Conservation (phyloP, 2,888 invertebrate genomes). For the Heliconius cydno region DNA sequence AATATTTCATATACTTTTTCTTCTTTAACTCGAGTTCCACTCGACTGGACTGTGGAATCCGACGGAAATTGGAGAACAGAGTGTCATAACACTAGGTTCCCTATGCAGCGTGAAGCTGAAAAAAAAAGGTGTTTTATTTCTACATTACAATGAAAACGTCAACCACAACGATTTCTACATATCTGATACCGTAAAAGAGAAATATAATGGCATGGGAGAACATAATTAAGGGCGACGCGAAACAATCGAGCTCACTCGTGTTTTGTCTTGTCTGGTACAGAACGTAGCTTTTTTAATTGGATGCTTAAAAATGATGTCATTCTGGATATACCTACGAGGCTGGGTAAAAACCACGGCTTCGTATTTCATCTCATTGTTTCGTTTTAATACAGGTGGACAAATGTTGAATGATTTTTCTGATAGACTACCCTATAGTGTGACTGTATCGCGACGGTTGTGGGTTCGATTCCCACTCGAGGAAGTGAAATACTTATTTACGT, state of each 20-base stretch:
- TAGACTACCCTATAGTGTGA: neutral
- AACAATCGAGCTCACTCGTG: constrained; percentile 13
- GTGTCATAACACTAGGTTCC: no score
- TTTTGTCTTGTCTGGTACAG: constrained; percentile 12
- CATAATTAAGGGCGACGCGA: constrained; percentile 22
- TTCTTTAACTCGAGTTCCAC: neutral
- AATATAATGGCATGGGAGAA: neutral
- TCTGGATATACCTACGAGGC: neutral
- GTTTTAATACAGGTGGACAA: neutral
- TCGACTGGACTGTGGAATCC: no score
- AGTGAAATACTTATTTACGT: no score
- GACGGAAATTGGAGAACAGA: no score
- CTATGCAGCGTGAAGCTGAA: no score
- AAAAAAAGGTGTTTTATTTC: neutral
- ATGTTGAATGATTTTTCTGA: neutral
- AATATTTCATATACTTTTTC: neutral
- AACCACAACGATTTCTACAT: neutral
- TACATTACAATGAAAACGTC: neutral
- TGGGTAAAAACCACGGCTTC: neutral
- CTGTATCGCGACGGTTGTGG: neutral
- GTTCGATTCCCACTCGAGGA: no score
- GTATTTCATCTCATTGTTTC: neutral
- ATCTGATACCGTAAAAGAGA: constrained; percentile 12
- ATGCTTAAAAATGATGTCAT: constrained; percentile 12
- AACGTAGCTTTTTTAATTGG: constrained; percentile 16